Base-by-base conservation (phyloP, 2,888 invertebrate species). In the Hemaris fuciformis region DNA sequence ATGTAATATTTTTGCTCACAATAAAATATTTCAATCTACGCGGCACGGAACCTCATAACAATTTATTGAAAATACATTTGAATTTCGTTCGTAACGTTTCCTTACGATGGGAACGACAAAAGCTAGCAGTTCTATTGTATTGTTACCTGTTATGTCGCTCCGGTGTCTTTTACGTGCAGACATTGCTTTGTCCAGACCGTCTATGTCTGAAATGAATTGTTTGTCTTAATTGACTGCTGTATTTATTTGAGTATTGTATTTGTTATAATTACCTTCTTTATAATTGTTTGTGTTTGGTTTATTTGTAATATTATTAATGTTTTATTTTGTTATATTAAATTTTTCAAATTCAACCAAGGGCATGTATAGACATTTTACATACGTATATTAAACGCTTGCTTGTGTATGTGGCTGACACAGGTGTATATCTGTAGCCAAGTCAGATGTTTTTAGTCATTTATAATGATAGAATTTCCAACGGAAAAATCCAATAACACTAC, bases 141-240 rank as follows among this genome's bases (percentile, higher is more conserved):
- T 48, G 5, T 53, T 31, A 22, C 43, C 38, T 31, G 43, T 22
- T 10, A 25, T 57, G 41, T 57, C 41, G 38, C 23, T 13, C 13
- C 18, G 23, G 22, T 15, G 59, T 41, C 60, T 34, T 41, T 38
- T 46, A 13, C 38, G 46, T 8, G 34, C 13, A 46, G 46, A 60
- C 53, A 60, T 60, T 15, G 20, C 41, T 41, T 41, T 27, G 10
- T 59, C 45, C 31, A 60, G 41, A 23, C 22, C 1, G 13, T 34
- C 10, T n/a, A 48, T 25, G 15, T 60, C 60, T 60, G 53, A 38
- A 53, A 60, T 13, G 15, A 38, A 53, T 53, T 53, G 31, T 53
- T 53, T 27, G 8, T 27, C 15, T 53, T 53, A 27, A 27, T 53
- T 53, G 27, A 27, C 15, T 27, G n/a, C 18, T 27, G 8, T 53